These are phyloP conservation scores for Gymnosoma rotundatum DNA, from an alignment of 2,888 invertebrate species.

Conservation along the genomic window DNA sequence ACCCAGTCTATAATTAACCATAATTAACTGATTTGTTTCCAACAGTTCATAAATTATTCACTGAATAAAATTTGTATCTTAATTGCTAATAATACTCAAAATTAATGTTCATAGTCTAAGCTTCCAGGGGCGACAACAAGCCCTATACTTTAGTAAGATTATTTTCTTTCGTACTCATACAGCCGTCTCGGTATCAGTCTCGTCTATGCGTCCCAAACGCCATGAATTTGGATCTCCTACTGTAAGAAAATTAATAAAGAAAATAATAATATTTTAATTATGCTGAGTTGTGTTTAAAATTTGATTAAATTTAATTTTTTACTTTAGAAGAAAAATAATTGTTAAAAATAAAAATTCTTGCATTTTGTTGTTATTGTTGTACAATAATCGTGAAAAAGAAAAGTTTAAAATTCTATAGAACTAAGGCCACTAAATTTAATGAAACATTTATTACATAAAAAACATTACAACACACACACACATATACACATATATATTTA, in stretches of 20 bases:
- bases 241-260: conserved; percentile 74
- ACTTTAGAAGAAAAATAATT: too few species aligned
- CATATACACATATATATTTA: neutral
- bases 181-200: conserved; percentile 91
- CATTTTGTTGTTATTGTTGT: too few species aligned
- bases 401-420: too few species aligned
- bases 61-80: conserved; percentile 70
- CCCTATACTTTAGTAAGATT: conserved; percentile 58
- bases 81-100: conserved; percentile 80
- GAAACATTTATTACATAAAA: too few species aligned
- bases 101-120: conserved; percentile 77
- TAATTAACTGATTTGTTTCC: conserved; percentile 46
- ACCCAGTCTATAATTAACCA: conserved; percentile 20
- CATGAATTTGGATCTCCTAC: conserved; percentile 91
- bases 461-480: conserved; percentile 48
- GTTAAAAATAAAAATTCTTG: too few species aligned
- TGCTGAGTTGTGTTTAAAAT: neutral
- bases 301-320: neutral
- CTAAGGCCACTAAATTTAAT: too few species aligned
- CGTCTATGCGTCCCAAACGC: conserved; percentile 91
- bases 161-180: conserved; percentile 84
- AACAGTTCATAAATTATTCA: conserved; percentile 59
- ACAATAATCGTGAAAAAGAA: too few species aligned
- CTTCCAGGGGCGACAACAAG: conserved; percentile 67
- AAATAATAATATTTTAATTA: neutral